Conservation (phyloP, 1,140 invertebrate genomes). For the Calliopsis andreniformis region DNA sequence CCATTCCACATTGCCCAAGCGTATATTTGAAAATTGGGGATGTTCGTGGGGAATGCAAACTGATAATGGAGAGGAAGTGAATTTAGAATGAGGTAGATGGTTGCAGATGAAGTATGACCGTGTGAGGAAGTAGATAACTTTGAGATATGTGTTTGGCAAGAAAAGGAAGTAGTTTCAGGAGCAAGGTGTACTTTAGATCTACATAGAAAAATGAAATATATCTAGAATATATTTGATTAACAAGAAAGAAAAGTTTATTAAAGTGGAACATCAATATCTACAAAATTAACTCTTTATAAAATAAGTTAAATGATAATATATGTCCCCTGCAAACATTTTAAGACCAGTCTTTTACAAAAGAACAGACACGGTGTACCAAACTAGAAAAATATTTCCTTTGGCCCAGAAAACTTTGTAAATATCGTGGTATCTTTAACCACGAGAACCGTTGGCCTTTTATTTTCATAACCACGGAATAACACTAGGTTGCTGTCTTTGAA, state of each 20-base stretch:
- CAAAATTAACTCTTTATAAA: too few relatives aligned
- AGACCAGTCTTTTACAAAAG: background rate
- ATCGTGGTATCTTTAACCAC: background rate
- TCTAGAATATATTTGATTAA: too few relatives aligned
- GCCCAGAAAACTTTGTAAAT: background rate
- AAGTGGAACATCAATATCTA: too few relatives aligned
- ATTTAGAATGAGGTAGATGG: background rate
- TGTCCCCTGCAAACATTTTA: too few relatives aligned
- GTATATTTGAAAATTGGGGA: background rate
- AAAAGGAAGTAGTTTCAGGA: too few relatives aligned
- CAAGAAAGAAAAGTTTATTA: too few relatives aligned
- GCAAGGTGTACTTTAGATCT: too few relatives aligned
- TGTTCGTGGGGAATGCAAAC: background rate
- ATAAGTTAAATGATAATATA: too few relatives aligned
- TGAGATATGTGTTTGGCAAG: too few relatives aligned
- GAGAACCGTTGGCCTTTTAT: slow-evolving; percentile 13
- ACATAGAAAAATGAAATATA: too few relatives aligned
- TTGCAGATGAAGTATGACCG: background rate
- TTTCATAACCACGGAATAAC: slow-evolving; percentile 38
- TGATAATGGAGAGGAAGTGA: slow-evolving; percentile 7
- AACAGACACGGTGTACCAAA: background rate
- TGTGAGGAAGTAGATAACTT: too few relatives aligned
- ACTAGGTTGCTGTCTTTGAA: slow-evolving; percentile 12
- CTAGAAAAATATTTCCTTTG: slow-evolving; percentile 39
- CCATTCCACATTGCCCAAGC: background rate